phyloP scores from a whole-genome alignment of 2,113 vertebrate species.

The Chlorodrepanis virens region DNA sequence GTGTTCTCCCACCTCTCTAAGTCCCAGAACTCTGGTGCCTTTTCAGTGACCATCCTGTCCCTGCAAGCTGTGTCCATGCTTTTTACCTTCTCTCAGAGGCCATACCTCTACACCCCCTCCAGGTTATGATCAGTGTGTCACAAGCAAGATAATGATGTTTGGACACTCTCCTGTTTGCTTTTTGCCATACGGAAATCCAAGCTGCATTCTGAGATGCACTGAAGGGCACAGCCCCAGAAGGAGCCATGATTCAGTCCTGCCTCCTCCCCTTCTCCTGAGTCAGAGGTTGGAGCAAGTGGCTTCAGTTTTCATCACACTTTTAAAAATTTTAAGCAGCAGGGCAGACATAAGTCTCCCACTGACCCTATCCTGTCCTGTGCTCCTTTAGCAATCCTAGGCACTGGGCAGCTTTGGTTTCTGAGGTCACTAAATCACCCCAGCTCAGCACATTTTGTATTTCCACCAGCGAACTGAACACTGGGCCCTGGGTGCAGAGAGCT shows the following conservation, averaged over 20 bases:
- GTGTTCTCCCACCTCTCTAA: background rate
- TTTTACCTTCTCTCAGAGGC: background rate
- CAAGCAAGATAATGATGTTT: background rate
- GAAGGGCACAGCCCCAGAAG: background rate
- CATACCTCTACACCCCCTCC: background rate
- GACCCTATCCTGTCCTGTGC: background rate
- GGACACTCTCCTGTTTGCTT: background rate
- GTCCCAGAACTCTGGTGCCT: background rate
- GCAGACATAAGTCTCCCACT: fast-evolving
- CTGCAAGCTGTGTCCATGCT: background rate
- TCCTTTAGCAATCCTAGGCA: background rate
- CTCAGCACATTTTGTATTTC: background rate
- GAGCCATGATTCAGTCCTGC: background rate
- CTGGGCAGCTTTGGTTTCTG: background rate
- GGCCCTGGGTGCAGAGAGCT: background rate
- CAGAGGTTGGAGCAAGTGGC: background rate
- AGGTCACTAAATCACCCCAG: background rate
- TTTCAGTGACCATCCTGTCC: background rate
- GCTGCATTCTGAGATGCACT: background rate
- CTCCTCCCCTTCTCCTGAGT: background rate
- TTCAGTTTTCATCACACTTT: background rate
- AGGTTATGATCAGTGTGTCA: background rate
- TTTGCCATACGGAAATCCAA: background rate
- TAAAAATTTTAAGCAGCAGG: background rate
- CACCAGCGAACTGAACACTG: background rate